A percentile compares a stretch with the other conserved stretches of the same genome.
These are phyloP conservation scores for Hiodon tergisus DNA, from an alignment of 2,113 vertebrate species.

Conservation along the genomic window DNA sequence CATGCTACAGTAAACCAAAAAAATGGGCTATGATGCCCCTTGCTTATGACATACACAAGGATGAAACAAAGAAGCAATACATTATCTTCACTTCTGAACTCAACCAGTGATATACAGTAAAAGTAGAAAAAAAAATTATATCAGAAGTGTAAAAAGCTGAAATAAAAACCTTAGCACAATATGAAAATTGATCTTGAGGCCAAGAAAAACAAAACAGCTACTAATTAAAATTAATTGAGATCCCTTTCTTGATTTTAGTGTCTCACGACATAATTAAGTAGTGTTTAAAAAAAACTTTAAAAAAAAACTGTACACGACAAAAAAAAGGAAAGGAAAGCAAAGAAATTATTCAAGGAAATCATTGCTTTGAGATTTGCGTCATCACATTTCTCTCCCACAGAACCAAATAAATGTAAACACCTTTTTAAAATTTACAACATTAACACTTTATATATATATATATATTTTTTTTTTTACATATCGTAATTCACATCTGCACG, in stretches of 20 bases:
- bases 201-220: conserved; percentile 61
- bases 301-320: conserved; percentile 71
- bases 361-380: conserved; percentile 76
- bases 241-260: conserved; percentile 93
- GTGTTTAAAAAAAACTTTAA: conserved; percentile 66
- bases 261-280: conserved; percentile 98
- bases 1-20: conserved; percentile 91
- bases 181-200: conserved; percentile 76
- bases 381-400: conserved; percentile 77
- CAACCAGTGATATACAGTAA: conserved; percentile 94
- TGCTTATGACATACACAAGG: conserved; percentile 78
- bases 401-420: conserved; percentile 97
- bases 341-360: conserved; percentile 75
- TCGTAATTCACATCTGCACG: conserved; percentile 78
- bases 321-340: conserved; percentile 60
- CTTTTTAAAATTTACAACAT: conserved; percentile 73
- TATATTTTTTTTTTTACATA: conserved; percentile 65
- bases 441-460: conserved; percentile 83
- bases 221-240: conserved; percentile 75
- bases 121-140: conserved; percentile 73
- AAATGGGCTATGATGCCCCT: conserved; percentile 85
- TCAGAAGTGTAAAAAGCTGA: conserved; percentile 50
- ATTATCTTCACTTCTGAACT: conserved; percentile 92
- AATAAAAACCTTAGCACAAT: conserved; percentile 67
- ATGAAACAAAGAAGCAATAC: conserved; percentile 92